Conservation (phyloP, 1,140 invertebrate genomes). For the Holcopasites calliopsidis region DNA sequence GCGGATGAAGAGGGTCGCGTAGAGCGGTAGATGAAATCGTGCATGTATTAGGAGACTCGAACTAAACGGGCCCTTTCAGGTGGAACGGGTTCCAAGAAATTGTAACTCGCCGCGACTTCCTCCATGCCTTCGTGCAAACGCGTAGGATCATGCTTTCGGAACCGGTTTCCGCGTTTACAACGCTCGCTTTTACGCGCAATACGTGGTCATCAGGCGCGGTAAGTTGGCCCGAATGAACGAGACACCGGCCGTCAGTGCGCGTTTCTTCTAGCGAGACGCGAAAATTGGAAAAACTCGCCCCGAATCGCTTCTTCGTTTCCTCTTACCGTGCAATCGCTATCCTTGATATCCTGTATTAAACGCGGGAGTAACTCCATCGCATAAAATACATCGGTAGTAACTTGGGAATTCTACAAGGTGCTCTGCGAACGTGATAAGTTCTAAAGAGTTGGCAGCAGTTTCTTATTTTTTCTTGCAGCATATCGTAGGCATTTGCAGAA, state of each 20-base stretch:
- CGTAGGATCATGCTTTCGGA: slow-evolving; percentile 24
- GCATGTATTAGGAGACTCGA: slow-evolving; percentile 21
- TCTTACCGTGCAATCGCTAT: background rate
- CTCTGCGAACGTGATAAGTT: too few relatives aligned
- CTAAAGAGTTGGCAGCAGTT: too few relatives aligned
- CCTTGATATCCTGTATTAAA: background rate
- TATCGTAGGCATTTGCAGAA: too few relatives aligned
- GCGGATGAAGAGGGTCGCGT: background rate
- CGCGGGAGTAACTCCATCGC: too few relatives aligned
- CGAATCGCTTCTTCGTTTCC: background rate
- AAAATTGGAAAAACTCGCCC: background rate
- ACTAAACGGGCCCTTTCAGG: slow-evolving; percentile 19
- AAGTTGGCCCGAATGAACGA: slow-evolving; percentile 13
- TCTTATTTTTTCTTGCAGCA: too few relatives aligned
- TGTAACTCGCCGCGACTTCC: slow-evolving; percentile 20
- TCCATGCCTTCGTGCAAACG: background rate
- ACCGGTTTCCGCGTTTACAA: slow-evolving; percentile 37
- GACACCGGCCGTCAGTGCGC: background rate
- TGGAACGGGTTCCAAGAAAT: slow-evolving; percentile 33
- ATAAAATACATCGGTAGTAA: background rate
- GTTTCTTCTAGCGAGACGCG: background rate
- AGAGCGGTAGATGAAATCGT: slow-evolving; percentile 33
- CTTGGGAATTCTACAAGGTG: too few relatives aligned
- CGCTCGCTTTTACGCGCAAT: slow-evolving; percentile 21
- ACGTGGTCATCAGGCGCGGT: slow-evolving; percentile 12